phyloP scores from a whole-genome alignment of 2,113 vertebrate species.

The Turdus rufiventris region DNA sequence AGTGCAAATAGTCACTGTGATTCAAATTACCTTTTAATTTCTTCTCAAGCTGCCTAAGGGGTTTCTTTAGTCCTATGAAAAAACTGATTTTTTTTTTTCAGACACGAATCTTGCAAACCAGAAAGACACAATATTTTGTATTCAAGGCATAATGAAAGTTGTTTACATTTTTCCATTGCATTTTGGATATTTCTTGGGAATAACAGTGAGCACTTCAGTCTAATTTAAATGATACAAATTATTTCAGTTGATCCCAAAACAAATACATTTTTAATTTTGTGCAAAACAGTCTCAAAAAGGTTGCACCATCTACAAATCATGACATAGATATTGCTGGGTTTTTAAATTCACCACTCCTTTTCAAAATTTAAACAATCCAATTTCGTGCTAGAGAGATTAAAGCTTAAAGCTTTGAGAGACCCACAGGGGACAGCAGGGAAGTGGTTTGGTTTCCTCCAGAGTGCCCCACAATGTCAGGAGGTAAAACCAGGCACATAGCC shows the following conservation, averaged over 20 bases:
- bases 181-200: neutral
- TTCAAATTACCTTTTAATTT: neutral
- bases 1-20: neutral
- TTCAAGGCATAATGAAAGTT: neutral
- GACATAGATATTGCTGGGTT: neutral
- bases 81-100: neutral
- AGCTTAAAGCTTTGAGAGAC: neutral
- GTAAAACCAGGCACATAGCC: neutral
- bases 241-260: neutral
- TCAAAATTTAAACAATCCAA: neutral
- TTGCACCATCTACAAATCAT: neutral
- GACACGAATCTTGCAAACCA: neutral
- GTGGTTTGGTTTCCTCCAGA: neutral
- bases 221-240: neutral
- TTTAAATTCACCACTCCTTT: neutral
- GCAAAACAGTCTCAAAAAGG: neutral
- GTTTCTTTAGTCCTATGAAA: neutral
- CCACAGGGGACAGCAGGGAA: neutral
- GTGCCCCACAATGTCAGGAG: neutral
- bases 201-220: neutral
- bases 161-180: neutral
- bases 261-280: neutral
- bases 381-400: constrained; percentile 31
- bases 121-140: neutral
- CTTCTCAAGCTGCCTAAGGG: neutral